Conservation (phyloP, 2,113 vertebrate genomes). For the Gambusia affinis region DNA sequence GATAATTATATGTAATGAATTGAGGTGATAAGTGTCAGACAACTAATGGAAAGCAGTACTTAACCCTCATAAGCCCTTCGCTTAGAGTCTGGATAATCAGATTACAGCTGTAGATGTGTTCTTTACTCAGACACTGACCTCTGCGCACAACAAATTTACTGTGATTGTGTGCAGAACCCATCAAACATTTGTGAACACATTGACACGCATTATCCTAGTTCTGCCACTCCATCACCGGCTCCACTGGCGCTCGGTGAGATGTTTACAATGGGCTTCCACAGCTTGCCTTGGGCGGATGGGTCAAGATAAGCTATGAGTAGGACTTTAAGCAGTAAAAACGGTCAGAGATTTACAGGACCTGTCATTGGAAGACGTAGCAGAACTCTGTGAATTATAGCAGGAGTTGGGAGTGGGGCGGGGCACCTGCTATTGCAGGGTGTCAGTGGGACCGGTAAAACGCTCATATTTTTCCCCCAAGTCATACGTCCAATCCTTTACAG, state of each 20-base stretch:
- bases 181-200: background rate
- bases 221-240: constrained; percentile 14
- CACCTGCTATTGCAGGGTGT: constrained; percentile 64
- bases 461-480: constrained; percentile 68
- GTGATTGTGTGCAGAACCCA: background rate
- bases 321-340: constrained; percentile 71
- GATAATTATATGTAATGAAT: constrained; percentile 71
- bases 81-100: constrained; percentile 73
- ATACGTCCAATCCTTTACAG: constrained; percentile 20
- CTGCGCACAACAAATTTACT: background rate
- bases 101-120: constrained; percentile 64
- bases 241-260: background rate
- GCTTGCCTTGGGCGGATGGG: constrained; percentile 30
- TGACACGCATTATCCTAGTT: background rate
- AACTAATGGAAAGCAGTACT: constrained; percentile 72
- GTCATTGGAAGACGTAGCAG: constrained; percentile 56
- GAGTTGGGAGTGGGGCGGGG: constrained; percentile 10
- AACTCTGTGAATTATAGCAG: constrained; percentile 60
- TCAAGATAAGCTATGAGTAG: constrained; percentile 58
- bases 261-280: constrained; percentile 31
- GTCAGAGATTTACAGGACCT: constrained; percentile 66
- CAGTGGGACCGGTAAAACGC: constrained; percentile 65
- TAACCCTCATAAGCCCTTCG: constrained; percentile 71
- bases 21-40: constrained; percentile 66
- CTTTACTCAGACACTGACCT: constrained; percentile 25